These are phyloP conservation scores for Drosophila buzzatii DNA, from an alignment of 2,888 invertebrate species.

Conservation along the genomic window DNA sequence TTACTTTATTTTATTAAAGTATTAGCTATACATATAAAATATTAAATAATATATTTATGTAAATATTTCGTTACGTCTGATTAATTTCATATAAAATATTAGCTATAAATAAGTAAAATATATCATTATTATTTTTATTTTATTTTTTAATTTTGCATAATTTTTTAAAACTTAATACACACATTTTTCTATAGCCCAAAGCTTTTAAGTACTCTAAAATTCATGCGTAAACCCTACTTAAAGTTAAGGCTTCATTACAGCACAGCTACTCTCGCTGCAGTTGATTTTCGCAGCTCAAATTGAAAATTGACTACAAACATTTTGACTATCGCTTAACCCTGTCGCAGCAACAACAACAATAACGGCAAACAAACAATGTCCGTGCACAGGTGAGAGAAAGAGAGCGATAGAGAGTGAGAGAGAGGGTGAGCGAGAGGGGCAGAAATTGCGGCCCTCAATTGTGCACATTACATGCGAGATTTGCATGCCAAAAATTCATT, in stretches of 20 bases:
- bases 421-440: background rate
- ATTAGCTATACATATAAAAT: no score
- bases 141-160: no score
- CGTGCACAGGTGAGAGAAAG: background rate
- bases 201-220: background rate
- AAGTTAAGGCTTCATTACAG: background rate
- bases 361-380: conserved; percentile 1
- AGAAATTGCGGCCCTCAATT: conserved; percentile 7
- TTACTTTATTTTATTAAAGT: no score
- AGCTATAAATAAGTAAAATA: background rate
- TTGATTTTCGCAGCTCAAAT: conserved; percentile 5
- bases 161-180: background rate
- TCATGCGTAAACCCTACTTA: background rate
- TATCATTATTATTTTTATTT: background rate
- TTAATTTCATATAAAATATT: no score
- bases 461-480: conserved; percentile 41
- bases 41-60: no score
- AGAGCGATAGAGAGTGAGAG: background rate
- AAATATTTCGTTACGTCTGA: no score
- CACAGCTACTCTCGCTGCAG: background rate
- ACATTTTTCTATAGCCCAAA: background rate
- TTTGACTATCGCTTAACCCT: conserved; percentile 16
- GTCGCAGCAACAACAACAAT: background rate
- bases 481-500: conserved; percentile 72
- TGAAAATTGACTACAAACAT: conserved; percentile 21